Evolutionary conservation across 2,797 vertebrate genomes (phyloP).

Genomic region (Iguana delicatissima): DNA sequence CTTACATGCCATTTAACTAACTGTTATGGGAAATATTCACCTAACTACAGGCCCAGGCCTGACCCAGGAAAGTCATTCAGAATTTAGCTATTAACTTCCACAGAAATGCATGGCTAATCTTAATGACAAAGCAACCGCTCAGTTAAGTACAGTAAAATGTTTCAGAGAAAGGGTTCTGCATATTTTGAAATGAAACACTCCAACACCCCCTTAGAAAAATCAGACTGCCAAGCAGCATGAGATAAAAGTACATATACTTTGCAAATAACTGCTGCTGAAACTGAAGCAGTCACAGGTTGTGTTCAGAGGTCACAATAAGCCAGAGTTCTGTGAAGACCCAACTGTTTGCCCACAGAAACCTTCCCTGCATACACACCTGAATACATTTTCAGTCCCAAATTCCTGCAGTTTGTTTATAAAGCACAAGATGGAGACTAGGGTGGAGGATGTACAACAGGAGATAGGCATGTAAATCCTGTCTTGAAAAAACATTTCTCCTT

Average conservation of each 20-base stretch:
- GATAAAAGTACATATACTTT: not conserved
- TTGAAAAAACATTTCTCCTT: too few relatives aligned
- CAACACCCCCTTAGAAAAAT: not conserved
- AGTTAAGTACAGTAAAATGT: not conserved
- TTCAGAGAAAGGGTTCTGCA: not conserved
- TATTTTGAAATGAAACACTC: not conserved
- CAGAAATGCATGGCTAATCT: not conserved
- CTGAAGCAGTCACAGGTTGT: not conserved
- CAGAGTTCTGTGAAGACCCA: not conserved
- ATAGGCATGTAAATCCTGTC: too few relatives aligned
- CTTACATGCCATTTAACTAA: conserved; percentile 37
- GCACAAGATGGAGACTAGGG: too few relatives aligned
- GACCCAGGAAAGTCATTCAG: not conserved
- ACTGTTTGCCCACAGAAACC: not conserved
- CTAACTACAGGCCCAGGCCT: not conserved
- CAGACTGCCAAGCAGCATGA: not conserved
- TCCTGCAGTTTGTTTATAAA: too few relatives aligned
- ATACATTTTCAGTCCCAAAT: not conserved
- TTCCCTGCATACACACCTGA: too few relatives aligned
- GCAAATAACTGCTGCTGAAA: not conserved
- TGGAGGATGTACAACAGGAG: too few relatives aligned
- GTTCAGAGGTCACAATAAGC: not conserved
- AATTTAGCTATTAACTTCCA: not conserved
- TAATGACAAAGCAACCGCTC: not conserved
- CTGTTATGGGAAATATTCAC: conserved; percentile 4